Percentiles rank a stretch among this genome's conserved stretches.
These are phyloP conservation scores for Cyclopterus lumpus DNA, from an alignment of 2,797 vertebrate genomes.

Conservation along the genomic window DNA sequence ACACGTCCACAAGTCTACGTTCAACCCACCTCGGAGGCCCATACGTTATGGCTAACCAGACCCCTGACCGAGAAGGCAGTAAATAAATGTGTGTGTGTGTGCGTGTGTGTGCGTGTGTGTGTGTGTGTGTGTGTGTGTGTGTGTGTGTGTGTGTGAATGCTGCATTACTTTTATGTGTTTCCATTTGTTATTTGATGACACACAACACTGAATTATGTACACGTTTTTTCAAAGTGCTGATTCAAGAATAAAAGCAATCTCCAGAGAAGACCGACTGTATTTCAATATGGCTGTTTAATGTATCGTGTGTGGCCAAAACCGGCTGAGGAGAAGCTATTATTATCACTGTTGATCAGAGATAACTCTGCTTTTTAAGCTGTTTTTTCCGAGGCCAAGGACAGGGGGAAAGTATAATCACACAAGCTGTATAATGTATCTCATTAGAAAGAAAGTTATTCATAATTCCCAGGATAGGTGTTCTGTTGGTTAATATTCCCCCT, in stretches of 20 bases:
- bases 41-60: constrained; percentile 19
- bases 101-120: not conserved
- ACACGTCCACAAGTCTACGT: not conserved
- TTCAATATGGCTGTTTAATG: not conserved
- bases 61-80: not conserved
- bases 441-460: not conserved
- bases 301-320: not conserved
- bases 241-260: constrained; percentile 23
- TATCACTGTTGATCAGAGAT: constrained; percentile 9
- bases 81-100: not conserved
- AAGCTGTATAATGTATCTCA: not conserved
- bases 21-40: not conserved
- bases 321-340: constrained; percentile 6
- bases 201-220: constrained; percentile 28
- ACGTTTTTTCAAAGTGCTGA: constrained; percentile 12
- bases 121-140: not conserved
- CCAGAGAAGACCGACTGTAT: not conserved
- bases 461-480: not conserved
- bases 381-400: not conserved
- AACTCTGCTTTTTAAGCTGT: not conserved
- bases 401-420: not conserved
- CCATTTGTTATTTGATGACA: constrained; percentile 12
- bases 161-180: not conserved
- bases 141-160: not conserved
- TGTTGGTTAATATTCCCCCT: constrained; percentile 37